Evolutionary conservation across 2,888 invertebrate species (phyloP).

Genomic region (Aelia acuminata): DNA sequence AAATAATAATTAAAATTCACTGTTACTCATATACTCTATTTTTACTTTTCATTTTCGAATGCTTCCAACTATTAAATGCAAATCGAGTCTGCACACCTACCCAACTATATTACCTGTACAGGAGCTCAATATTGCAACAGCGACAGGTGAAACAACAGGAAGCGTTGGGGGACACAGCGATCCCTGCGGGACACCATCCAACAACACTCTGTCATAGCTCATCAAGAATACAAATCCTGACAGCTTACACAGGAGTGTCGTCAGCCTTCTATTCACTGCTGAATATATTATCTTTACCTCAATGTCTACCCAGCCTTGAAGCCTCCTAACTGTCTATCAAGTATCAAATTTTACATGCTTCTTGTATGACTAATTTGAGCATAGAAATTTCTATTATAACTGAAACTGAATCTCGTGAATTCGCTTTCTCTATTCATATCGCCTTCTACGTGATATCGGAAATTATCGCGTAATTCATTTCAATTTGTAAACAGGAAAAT

Average conservation of each 20-base stretch:
- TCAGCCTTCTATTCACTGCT: not conserved
- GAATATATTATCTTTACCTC: constrained; percentile 19
- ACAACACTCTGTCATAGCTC: constrained; percentile 27
- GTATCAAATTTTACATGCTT: not conserved
- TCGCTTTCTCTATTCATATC: too few relatives aligned
- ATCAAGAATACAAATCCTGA: constrained; percentile 34
- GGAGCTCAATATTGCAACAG: constrained; percentile 4
- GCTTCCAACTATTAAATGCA: not conserved
- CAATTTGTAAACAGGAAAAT: too few relatives aligned
- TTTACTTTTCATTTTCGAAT: not conserved
- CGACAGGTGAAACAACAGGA: constrained; percentile 14
- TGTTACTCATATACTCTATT: not conserved
- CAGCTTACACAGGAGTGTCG: constrained; percentile 32
- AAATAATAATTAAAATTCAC: too few relatives aligned
- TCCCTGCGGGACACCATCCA: constrained; percentile 11
- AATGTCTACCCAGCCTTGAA: not conserved
- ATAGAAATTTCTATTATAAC: too few relatives aligned
- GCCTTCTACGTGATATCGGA: too few relatives aligned
- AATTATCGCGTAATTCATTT: too few relatives aligned
- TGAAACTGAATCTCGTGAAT: too few relatives aligned
- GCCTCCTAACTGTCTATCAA: not conserved
- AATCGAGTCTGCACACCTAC: not conserved
- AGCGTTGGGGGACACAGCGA: not conserved
- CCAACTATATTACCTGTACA: not conserved
- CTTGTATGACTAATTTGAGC: not conserved